Evolutionary conservation across 2,888 invertebrate species (phyloP).

Genomic region (Eustalomyia histrio): DNA sequence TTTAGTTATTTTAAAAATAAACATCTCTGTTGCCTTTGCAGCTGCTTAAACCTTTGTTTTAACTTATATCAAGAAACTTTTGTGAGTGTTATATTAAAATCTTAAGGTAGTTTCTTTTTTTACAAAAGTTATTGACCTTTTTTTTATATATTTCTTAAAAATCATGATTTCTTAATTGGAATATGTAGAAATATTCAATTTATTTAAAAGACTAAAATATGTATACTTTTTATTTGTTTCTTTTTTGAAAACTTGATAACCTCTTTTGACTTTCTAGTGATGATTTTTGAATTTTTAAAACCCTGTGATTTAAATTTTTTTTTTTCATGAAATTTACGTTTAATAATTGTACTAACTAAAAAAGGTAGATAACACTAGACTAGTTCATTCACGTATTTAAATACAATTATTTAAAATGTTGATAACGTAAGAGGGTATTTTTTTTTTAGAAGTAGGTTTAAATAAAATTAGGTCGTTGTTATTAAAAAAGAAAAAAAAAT

Average conservation of each 20-base stretch:
- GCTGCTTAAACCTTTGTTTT: too few species aligned
- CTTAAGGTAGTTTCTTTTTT: slow-evolving; percentile 15
- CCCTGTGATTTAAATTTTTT: slow-evolving; percentile 3
- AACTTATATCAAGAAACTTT: too few species aligned
- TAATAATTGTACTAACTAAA: slow-evolving; percentile 12
- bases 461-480: slow-evolving; percentile 1
- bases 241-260: slow-evolving; percentile 21
- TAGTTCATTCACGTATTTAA: slow-evolving; percentile 60
- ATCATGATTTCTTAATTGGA: slow-evolving; percentile 15
- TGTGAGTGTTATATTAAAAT: slow-evolving; percentile 9
- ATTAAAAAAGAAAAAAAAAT: neutral
- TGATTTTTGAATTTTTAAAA: neutral
- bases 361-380: slow-evolving; percentile 55
- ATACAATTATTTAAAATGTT: neutral
- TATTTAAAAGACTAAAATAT: neutral
- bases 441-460: neutral
- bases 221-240: slow-evolving; percentile 7
- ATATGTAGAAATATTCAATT: slow-evolving; percentile 9
- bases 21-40: too few species aligned
- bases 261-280: slow-evolving; percentile 36
- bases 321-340: slow-evolving; percentile 31
- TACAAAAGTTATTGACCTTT: slow-evolving; percentile 10
- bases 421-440: neutral
- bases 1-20: too few species aligned
- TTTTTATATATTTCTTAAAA: neutral